Base-by-base conservation (phyloP, 2,888 invertebrate species). In the Tortrix viridana region DNA sequence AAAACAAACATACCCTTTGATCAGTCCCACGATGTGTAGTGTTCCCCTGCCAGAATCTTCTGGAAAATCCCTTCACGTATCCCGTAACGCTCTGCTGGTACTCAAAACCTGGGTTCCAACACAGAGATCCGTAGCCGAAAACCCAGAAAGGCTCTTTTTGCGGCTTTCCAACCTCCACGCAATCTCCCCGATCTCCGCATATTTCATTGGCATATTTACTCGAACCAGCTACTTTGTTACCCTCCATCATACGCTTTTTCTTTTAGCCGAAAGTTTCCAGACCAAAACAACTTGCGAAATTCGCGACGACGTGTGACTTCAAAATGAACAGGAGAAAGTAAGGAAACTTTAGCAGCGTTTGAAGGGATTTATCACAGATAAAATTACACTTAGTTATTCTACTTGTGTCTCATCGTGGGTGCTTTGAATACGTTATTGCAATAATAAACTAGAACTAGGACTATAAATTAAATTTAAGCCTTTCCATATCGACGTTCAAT, bases 91-190 rank as follows among this genome's bases (percentile, higher is more conserved):
- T 96, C 76, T 95, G 94, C 74, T 95, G 93, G 81, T 95, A 98
- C 57, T 95, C 95, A 83, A 99, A 98, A 56, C 98, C 98, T 0
- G 97, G 97, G 86, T 97, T 95, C 98, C 98, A 99, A 87, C 98
- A 97, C 53, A 99, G 87, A 0, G 98, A 98, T 3, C 99, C 99
- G 77, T 99, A 99, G 0, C 98, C 99, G 80, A 98, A 99, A 23
- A 99, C 94, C 98, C 98, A 99, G 79, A 96, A 83, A 19, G 93
- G 90, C 64, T 93, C 92, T 53, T 84, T 90, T 70, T 86, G 82
- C 54, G 67, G 74, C 41, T 72, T 80, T 56, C 73, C 70, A 53
- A 83, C 82, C 53, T 76, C 75, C 26, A 12, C 32, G 70, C 65
- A 65, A 53, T 67, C 55, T 67, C 63, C 66, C 61, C 71, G 37